Evolutionary conservation across 2,888 invertebrate species (phyloP).

Genomic region (Drosophila mimetica): DNA sequence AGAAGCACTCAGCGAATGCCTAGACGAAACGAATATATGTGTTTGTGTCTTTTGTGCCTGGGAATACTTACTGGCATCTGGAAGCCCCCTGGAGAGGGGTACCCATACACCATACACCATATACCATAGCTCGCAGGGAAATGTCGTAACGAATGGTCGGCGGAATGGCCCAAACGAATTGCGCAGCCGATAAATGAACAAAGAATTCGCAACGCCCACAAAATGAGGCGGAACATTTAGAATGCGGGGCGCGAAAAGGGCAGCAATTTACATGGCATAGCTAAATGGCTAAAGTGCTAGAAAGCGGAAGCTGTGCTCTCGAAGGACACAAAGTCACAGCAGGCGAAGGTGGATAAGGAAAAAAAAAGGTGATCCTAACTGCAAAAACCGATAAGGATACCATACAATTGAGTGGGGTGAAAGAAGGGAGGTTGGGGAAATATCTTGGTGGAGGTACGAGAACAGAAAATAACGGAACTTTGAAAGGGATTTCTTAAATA

Average conservation of each 20-base stretch:
- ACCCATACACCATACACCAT: not conserved
- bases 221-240: slow-evolving; percentile 39
- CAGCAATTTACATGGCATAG: slow-evolving; percentile 1
- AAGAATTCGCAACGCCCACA: slow-evolving; percentile 71
- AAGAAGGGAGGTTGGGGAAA: not conserved
- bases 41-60: slow-evolving; percentile 29
- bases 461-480: too few species aligned
- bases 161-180: slow-evolving; percentile 68
- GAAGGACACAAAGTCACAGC: slow-evolving; percentile 8
- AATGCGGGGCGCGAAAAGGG: slow-evolving; percentile 9
- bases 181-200: slow-evolving; percentile 66
- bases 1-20: slow-evolving; percentile 30
- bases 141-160: slow-evolving; percentile 53
- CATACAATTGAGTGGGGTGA: not conserved
- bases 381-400: slow-evolving; percentile 1
- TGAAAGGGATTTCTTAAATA: too few species aligned
- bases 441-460: too few species aligned
- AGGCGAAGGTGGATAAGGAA: not conserved
- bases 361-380: not conserved
- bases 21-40: slow-evolving; percentile 13
- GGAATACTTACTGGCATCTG: slow-evolving; percentile 29
- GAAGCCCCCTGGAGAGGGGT: slow-evolving; percentile 17
- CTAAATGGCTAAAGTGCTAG: not conserved
- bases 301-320: not conserved
- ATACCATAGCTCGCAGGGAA: slow-evolving; percentile 7